Percentiles rank a stretch among this genome's conserved stretches.
Conservation (phyloP, 2,888 invertebrate species). For the Maniola hyperantus region DNA sequence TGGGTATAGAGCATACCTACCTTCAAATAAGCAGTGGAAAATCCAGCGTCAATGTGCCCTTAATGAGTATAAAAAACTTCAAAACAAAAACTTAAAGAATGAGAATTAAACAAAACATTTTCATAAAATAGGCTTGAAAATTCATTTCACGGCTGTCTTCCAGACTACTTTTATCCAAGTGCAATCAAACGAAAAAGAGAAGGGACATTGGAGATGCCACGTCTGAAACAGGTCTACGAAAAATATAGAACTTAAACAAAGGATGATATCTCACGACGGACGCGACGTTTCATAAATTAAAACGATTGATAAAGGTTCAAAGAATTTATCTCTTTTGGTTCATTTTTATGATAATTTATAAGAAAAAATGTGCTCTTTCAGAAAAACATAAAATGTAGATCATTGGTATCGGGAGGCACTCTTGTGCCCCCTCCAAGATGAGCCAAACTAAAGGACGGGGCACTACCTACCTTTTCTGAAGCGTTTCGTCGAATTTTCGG, state of each 20-base stretch:
- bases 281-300: conserved; percentile 2
- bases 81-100: not conserved
- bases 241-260: conserved; percentile 2
- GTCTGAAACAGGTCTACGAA: conserved; percentile 17
- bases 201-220: conserved; percentile 12
- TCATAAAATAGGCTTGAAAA: not conserved
- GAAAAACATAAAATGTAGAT: not conserved
- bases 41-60: no score
- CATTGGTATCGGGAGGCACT: no score
- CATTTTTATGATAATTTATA: not conserved
- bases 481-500: no score
- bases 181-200: conserved; percentile 15
- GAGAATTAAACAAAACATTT: not conserved
- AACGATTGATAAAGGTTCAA: conserved; percentile 12
- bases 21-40: no score
- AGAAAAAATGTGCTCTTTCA: not conserved
- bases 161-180: not conserved
- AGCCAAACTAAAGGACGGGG: no score
- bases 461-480: no score
- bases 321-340: not conserved
- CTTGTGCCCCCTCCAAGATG: no score
- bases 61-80: no score
- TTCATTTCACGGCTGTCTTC: conserved; percentile 5
- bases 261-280: conserved; percentile 5
- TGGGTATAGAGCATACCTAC: no score